Base-by-base conservation (phyloP, 2,113 vertebrate species). In the Calidris pugnax region DNA sequence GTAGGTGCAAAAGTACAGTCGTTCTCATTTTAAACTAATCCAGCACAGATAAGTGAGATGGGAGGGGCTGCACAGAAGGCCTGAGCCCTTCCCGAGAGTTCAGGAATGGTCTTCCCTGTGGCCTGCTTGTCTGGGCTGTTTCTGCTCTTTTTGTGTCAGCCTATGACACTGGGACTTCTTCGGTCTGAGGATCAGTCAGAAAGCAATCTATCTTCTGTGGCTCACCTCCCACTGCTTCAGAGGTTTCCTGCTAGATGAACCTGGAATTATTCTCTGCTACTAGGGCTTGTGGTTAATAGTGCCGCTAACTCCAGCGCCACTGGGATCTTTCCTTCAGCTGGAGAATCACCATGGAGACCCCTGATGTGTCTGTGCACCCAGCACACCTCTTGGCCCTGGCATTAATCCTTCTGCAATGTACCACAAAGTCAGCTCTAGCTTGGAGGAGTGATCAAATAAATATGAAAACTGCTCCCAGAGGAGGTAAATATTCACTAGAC, bases 401-500 rank as follows among this genome's bases (percentile, higher is more conserved):
- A 75, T 89, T 82, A 69, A 83, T 90, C 84, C 89, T 91, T 35
- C 7, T 57, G 60, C 89, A 75, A 6, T 47, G 90, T 78, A 48
- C 22, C 87, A 93, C 75, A 41, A 85, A 95, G 87, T 75, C 74
- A 94, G 79, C 69, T 89, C 59, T 51, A 68, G 96, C 67, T 91
- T 50, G 32, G 48, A 97, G 89, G 79, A 94, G 62, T 21, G 24
- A 95, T 93, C 85, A 85, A 96, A 95, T 88, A 92, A 92, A 95
- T 79, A 74, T 75, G 87, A 92, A 86, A 96, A 92, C 79, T 87
- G 73, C 87, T 92, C 95, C 91, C 63, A 66, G 93, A 87, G 94
- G 90, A 97, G 74, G 87, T 69, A 73, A 93, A 96, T 95, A 96
- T 90, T 97, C 56, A 26, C 93, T 39, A 95, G 93, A 84, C 93